Base-by-base conservation (phyloP, 2,888 invertebrate genomes). In the Drosophila borealis region DNA sequence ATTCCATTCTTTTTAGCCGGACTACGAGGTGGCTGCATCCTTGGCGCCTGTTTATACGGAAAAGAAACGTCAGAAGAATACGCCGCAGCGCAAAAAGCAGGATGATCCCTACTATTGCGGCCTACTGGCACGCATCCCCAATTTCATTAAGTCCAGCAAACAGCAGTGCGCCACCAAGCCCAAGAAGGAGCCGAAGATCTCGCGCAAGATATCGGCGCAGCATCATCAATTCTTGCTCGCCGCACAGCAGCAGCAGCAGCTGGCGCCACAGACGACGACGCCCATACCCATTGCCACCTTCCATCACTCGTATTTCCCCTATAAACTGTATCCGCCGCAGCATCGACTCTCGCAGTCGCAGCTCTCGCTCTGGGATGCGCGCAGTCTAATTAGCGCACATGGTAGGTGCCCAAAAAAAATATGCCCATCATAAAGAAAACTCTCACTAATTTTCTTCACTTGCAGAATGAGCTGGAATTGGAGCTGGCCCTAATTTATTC, bases 71-170 rank as follows among this genome's bases (percentile, higher is more conserved):
- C 78, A 70, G 10, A 86, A 86, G 70, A 78, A 80, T 59, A 78
- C 72, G n/a, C 85, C 71, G 45, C 87, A 91, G 61, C 91, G 92
- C 21, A 92, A 92, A 51, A 92, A 92, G 59, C 92, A 92, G 94
- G 95, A 95, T 89, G 95, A 95, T 89, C 95, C 95, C 11, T 95
- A 95, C 90, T 95, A 95, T 86, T 95, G 95, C 81, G 95, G 95
- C 41, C 93, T 95, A 57, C 92, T 95, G 78, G 95, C 95, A 39
- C 93, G 95, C 68, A 95, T 95, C 67, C 95, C 95, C 51, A 95
- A 95, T 90, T 95, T 95, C 84, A 95, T 94, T 42, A 95, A 95
- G 90, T 93, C 93, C 88, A 86, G 80, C 51, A 88, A 91, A 61
- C 88, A 88, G 57, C 77, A 72, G 44, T 55, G 69, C 61, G 57